These are phyloP conservation scores for Peromyscus polionotus DNA, from an alignment of 2,113 vertebrate species.

Conservation along the genomic window DNA sequence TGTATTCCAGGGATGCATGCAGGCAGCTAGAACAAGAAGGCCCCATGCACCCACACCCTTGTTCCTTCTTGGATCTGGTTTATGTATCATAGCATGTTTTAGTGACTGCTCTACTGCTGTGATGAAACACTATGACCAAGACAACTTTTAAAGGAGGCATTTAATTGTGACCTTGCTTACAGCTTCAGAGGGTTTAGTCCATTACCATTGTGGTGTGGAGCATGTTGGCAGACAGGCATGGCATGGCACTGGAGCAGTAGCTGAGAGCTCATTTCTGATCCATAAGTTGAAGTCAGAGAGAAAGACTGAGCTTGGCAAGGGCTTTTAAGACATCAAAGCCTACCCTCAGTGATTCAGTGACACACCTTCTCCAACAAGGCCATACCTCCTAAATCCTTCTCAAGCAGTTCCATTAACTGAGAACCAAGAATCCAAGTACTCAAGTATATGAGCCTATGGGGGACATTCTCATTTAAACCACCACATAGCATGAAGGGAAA, in stretches of 20 bases:
- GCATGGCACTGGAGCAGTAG: not conserved
- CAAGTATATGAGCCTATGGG: not conserved
- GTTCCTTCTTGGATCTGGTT: not conserved
- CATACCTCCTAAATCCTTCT: not conserved
- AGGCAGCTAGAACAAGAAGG: not conserved
- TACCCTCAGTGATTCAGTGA: not conserved
- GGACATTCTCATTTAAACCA: not conserved
- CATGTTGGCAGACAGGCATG: not conserved
- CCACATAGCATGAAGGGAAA: not conserved
- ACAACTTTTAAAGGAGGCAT: not conserved
- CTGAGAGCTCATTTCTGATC: not conserved
- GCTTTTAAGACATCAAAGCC: not conserved
- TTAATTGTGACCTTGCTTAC: not conserved
- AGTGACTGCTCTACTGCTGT: not conserved
- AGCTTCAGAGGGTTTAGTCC: not conserved
- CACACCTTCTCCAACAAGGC: not conserved
- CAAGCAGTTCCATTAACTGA: not conserved
- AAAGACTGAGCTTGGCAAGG: not conserved
- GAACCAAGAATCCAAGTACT: not conserved
- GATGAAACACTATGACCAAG: not conserved
- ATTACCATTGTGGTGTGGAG: not conserved
- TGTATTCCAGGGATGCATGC: not conserved
- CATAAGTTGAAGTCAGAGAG: not conserved
- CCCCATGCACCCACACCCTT: not conserved
- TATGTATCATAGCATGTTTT: not conserved